phyloP scores from a whole-genome alignment of 2,113 vertebrate species.

The Ramphastos sulfuratus region DNA sequence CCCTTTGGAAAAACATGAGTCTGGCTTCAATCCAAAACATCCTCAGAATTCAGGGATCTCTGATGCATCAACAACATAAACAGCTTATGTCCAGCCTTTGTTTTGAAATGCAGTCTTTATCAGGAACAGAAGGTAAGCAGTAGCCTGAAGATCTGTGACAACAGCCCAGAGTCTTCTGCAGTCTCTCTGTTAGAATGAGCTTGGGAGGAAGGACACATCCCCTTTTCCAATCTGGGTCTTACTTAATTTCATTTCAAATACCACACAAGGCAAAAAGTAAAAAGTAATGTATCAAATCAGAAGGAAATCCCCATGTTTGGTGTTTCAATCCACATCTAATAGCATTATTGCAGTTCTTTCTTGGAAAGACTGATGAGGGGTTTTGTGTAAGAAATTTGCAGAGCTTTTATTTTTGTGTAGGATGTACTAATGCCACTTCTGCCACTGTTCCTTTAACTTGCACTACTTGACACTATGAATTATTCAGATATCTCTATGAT shows the following conservation, averaged over 20 bases:
- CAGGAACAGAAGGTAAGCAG: background rate
- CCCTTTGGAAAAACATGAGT: background rate
- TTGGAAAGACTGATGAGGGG: background rate
- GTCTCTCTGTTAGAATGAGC: background rate
- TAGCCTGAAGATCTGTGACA: background rate
- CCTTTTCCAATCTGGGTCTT: background rate
- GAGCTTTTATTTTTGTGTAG: background rate
- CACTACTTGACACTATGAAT: conserved; percentile 51
- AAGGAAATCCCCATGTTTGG: background rate
- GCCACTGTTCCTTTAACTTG: conserved; percentile 54
- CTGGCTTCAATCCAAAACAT: background rate
- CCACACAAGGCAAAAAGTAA: background rate
- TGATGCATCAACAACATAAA: background rate
- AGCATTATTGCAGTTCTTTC: background rate
- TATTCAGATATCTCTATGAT: conserved; percentile 60
- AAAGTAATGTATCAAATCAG: fast-evolving
- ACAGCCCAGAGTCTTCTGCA: background rate
- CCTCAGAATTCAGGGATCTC: background rate
- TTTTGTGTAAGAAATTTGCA: background rate
- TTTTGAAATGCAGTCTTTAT: background rate
- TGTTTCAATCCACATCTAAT: background rate
- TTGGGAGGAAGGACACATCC: background rate
- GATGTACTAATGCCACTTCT: background rate
- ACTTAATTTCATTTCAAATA: background rate
- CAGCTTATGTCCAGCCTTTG: background rate